phyloP scores from a whole-genome alignment of 2,888 invertebrate species.

The Epistrophe eligans region DNA sequence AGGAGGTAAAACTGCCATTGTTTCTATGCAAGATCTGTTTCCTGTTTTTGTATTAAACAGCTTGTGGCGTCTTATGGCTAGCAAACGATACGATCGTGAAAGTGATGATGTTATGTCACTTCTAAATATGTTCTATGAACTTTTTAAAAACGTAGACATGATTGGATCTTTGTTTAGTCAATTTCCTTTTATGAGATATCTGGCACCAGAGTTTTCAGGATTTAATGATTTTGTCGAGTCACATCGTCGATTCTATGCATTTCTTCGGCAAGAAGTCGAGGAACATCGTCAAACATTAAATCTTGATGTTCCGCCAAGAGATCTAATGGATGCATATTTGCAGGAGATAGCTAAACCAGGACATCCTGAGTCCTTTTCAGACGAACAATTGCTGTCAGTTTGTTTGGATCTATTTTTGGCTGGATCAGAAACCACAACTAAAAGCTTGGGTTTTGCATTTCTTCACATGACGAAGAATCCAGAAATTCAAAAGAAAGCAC shows the following conservation, averaged over 20 bases:
- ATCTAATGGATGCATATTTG: slow-evolving; percentile 93
- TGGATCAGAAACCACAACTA: slow-evolving; percentile 93
- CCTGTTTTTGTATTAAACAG: slow-evolving; percentile 91
- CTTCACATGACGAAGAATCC: slow-evolving; percentile 89
- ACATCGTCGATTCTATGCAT: slow-evolving; percentile 89
- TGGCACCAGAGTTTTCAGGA: slow-evolving; percentile 91
- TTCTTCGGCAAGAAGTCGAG: slow-evolving; percentile 89
- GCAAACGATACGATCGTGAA: slow-evolving; percentile 88
- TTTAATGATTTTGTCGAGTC: slow-evolving; percentile 89
- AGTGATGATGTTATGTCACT: slow-evolving; percentile 89
- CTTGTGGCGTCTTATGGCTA: slow-evolving; percentile 93
- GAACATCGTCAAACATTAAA: slow-evolving; percentile 88
- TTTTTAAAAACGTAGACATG: slow-evolving; percentile 92
- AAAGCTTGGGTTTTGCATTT: slow-evolving; percentile 91
- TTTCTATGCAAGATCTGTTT: slow-evolving; percentile 90
- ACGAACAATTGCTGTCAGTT: slow-evolving; percentile 90
- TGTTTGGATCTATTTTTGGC: slow-evolving; percentile 95
- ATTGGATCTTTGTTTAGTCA: slow-evolving; percentile 92
- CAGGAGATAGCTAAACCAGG: slow-evolving; percentile 87
- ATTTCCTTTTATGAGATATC: slow-evolving; percentile 88
- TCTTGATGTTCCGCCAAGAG: slow-evolving; percentile 87
- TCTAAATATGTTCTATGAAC: slow-evolving; percentile 88
- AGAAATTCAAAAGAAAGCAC: slow-evolving; percentile 89
- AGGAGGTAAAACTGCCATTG: slow-evolving; percentile 84
- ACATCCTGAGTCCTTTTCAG: slow-evolving; percentile 86